A percentile compares a stretch with the other conserved stretches of the same genome.
Conservation (phyloP, 2,797 vertebrate genomes). For the Apodemus agrarius region DNA sequence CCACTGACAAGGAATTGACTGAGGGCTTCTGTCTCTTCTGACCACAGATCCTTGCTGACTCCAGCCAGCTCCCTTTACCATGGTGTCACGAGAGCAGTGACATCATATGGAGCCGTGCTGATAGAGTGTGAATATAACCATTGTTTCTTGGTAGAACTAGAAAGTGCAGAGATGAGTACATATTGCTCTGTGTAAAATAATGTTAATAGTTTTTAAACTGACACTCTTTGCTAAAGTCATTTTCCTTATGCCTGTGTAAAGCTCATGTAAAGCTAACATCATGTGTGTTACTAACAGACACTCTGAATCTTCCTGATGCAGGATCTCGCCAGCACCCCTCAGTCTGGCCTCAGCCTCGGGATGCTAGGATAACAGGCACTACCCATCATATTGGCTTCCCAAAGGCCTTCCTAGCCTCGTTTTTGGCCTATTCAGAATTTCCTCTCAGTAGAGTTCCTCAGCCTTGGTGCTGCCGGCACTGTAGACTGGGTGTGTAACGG, state of each 20-base stretch:
- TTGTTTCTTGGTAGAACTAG: not conserved
- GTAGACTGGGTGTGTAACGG: too few species aligned
- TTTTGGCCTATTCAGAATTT: slow-evolving; percentile 2
- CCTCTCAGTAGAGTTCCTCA: not conserved
- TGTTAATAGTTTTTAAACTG: not conserved
- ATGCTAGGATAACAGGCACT: not conserved
- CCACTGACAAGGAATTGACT: not conserved
- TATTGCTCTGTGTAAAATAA: slow-evolving; percentile 3
- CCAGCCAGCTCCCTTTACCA: not conserved
- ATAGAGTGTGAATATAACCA: not conserved
- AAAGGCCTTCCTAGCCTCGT: not conserved
- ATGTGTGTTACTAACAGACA: not conserved
- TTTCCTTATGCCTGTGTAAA: not conserved
- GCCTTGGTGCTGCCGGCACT: not conserved
- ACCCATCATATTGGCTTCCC: not conserved
- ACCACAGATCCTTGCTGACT: not conserved
- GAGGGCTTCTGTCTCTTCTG: not conserved
- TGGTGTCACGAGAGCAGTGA: not conserved
- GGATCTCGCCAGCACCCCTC: not conserved
- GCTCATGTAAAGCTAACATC: not conserved
- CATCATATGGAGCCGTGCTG: not conserved
- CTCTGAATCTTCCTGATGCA: not conserved
- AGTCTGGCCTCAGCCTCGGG: not conserved
- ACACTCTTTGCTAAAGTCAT: not conserved
- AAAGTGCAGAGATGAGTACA: not conserved